Evolutionary conservation across 2,113 vertebrate species (phyloP).

Genomic region (Urocolius indicus): DNA sequence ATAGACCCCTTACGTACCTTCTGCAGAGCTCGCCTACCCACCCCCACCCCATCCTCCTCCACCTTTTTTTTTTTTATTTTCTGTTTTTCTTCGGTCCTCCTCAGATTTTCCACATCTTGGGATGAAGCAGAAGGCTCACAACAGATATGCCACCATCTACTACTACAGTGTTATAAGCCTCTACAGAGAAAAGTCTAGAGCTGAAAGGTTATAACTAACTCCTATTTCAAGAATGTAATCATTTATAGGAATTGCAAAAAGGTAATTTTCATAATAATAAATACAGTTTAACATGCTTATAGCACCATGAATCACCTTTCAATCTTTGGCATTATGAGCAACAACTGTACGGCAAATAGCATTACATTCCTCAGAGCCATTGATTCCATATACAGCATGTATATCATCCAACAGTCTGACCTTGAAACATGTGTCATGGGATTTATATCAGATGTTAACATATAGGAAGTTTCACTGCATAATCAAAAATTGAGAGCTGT

Average conservation of each 20-base stretch:
- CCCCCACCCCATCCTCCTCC: too few species aligned
- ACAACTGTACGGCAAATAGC: background rate
- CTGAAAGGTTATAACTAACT: background rate
- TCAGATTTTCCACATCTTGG: background rate
- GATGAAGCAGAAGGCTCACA: background rate
- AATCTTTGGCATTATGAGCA: background rate
- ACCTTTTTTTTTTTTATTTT: too few species aligned
- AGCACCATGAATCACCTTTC: constrained; percentile 3
- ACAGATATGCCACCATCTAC: background rate
- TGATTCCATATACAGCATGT: constrained; percentile 14
- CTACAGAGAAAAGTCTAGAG: background rate
- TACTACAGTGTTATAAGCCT: background rate
- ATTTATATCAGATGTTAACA: constrained; percentile 46
- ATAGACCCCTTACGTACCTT: background rate
- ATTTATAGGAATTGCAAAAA: background rate
- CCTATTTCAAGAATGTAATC: background rate
- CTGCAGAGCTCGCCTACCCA: background rate
- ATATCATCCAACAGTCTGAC: constrained; percentile 36
- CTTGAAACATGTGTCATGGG: background rate
- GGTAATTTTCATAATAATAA: background rate
- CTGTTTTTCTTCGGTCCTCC: background rate
- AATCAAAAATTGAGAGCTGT: constrained; percentile 41
- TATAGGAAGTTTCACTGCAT: constrained; percentile 10
- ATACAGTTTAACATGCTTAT: constrained; percentile 6
- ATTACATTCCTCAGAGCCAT: background rate